Evolutionary conservation across 2,888 invertebrate genomes (phyloP), one percentile per base, ranked within the genome.

Genomic region (Nomada lathburiana): DNA sequence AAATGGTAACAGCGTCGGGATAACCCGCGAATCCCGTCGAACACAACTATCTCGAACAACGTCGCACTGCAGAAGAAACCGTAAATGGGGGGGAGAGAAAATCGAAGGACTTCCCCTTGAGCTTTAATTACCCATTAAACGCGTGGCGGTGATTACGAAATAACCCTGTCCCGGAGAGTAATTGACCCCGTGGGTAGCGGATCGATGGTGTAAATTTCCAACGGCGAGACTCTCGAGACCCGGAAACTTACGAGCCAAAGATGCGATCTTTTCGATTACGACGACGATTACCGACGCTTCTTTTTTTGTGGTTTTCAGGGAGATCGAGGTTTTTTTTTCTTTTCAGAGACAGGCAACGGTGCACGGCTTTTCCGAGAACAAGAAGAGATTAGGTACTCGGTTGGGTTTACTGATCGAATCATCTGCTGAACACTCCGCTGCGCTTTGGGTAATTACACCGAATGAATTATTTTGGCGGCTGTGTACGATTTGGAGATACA

Each of bases 71-170:
- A 2, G 44, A 59, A 52, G 60, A 64, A 74, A 29, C 59, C n/a
- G 53, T 7, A 53, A 53, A 53, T 0, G 23, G 20, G 13, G 5
- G 13, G 0, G 0, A 60, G 13, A n/a, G 44, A 57, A 67, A 47
- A 70, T 60, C 20, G 29, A 59, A 67, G 64, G 60, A 73, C 50
- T 57, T 50, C 36, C 52, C 76, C 83, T 67, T 77, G 67, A 82
- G 80, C 82, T 83, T 88, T 88, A 88, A 88, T 88, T 87, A 85
- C 65, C 82, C 80, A 88, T 87, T 82, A 84, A 85, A 79, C 87
- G 83, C 83, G 82, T 82, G 80, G 75, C 85, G 60, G 11, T 79
- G 83, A 84, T 87, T 85, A 85, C 80, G 83, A 88, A 88, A 79
- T 87, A 74, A 57, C 26, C 76, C 36, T 16, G 13, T 7, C 13